phyloP scores from a whole-genome alignment of 2,797 vertebrate species.

The Oreortyx pictus region DNA sequence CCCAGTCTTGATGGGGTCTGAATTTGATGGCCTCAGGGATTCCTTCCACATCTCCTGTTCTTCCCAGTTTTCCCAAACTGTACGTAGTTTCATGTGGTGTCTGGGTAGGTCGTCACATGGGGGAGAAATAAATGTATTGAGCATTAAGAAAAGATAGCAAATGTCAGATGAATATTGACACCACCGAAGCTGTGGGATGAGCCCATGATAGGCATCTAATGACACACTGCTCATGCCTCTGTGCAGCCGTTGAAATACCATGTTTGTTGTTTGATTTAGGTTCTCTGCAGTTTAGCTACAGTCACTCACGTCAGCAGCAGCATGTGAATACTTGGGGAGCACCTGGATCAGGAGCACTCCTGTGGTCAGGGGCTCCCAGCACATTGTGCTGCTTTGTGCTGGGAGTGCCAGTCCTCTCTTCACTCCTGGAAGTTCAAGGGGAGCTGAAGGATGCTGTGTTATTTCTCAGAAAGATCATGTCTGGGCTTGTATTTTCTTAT shows the following conservation, averaged over 20 bases:
- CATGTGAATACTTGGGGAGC: neutral
- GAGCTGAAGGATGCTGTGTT: neutral
- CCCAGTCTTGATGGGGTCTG: neutral
- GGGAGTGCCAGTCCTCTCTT: neutral
- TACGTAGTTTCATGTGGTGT: neutral
- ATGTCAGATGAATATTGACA: neutral
- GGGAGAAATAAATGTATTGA: constrained; percentile 12
- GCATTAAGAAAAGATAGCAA: neutral
- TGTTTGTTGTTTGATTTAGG: neutral
- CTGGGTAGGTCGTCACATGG: neutral
- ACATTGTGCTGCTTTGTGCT: neutral
- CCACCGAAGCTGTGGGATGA: neutral
- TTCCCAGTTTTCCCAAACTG: neutral
- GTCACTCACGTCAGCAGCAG: neutral
- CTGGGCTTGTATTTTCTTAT: neutral
- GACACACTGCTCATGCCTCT: neutral
- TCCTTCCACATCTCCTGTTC: neutral
- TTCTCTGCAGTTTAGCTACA: neutral
- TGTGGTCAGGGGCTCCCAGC: neutral
- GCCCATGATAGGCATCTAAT: neutral
- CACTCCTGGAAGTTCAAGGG: neutral
- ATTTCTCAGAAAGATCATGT: neutral
- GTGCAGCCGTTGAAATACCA: neutral
- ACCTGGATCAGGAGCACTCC: neutral
- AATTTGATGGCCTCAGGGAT: neutral